Conservation (phyloP, 2,113 vertebrate species). For the Podocnemis expansa region DNA sequence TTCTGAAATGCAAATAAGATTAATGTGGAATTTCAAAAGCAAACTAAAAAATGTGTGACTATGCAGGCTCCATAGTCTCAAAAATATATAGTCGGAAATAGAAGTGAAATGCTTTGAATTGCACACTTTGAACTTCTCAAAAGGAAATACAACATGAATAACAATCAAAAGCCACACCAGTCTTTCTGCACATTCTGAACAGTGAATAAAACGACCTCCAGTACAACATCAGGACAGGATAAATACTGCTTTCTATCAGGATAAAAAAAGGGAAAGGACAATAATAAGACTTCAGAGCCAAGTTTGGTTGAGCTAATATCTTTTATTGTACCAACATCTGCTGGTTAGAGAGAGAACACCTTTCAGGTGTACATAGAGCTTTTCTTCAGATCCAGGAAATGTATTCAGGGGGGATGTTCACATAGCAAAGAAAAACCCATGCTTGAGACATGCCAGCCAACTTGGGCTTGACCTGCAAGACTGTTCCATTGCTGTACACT, state of each 20-base stretch:
- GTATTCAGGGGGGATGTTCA: not conserved
- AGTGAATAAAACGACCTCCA: not conserved
- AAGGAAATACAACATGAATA: not conserved
- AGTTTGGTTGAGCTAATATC: not conserved
- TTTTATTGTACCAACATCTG: not conserved
- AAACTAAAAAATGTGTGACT: not conserved
- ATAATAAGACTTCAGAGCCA: not conserved
- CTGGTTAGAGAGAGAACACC: not conserved
- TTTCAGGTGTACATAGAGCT: not conserved
- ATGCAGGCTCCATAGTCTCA: not conserved
- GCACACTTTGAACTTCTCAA: not conserved
- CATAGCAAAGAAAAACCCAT: not conserved
- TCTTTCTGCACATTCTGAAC: slow-evolving; percentile 17
- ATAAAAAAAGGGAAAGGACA: slow-evolving; percentile 18
- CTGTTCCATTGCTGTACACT: too few relatives aligned
- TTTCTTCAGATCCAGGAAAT: not conserved
- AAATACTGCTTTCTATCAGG: not conserved
- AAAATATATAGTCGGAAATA: not conserved
- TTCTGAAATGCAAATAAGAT: not conserved
- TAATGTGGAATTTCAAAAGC: not conserved
- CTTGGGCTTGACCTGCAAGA: too few relatives aligned
- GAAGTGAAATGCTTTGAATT: not conserved
- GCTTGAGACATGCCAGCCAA: not conserved
- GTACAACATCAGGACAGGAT: not conserved
- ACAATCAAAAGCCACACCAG: not conserved